Percentiles rank a stretch among this genome's conserved stretches.
Evolutionary conservation across 2,113 vertebrate species (phyloP).

Genomic region (Psophia crepitans): DNA sequence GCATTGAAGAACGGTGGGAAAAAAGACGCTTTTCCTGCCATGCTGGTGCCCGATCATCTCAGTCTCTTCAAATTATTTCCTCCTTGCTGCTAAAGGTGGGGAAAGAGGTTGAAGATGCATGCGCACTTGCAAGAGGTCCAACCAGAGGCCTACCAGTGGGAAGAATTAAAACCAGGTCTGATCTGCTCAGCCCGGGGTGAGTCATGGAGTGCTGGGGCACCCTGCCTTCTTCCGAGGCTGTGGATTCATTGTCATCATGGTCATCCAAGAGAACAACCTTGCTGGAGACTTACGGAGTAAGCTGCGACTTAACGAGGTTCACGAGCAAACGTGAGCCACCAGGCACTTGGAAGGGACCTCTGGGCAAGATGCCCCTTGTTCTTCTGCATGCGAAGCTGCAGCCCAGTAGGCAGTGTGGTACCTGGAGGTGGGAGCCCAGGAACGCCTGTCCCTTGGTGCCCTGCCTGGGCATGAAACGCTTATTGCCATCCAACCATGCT

Average conservation of each 20-base stretch:
- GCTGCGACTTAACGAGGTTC: neutral
- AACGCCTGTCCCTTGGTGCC: neutral
- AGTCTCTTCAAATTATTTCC: neutral
- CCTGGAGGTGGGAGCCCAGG: neutral
- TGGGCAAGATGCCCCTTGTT: neutral
- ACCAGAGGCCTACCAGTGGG: neutral
- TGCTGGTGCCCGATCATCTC: neutral
- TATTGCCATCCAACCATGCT: neutral
- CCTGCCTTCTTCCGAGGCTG: neutral
- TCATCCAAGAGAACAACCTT: neutral
- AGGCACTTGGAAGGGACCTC: neutral
- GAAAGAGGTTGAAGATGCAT: neutral
- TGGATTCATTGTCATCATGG: neutral
- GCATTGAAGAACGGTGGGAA: neutral
- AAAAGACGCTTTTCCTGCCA: neutral
- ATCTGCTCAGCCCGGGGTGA: neutral
- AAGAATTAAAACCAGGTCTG: neutral
- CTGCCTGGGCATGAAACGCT: rapidly evolving
- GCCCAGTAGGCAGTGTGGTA: rapidly evolving
- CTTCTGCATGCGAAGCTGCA: neutral
- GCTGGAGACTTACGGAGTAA: neutral
- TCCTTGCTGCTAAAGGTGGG: neutral
- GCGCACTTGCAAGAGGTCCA: neutral
- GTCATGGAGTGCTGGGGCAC: neutral
- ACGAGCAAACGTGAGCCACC: rapidly evolving